Base-by-base conservation (phyloP, 2,113 vertebrate species). In the Saguinus imperator region DNA sequence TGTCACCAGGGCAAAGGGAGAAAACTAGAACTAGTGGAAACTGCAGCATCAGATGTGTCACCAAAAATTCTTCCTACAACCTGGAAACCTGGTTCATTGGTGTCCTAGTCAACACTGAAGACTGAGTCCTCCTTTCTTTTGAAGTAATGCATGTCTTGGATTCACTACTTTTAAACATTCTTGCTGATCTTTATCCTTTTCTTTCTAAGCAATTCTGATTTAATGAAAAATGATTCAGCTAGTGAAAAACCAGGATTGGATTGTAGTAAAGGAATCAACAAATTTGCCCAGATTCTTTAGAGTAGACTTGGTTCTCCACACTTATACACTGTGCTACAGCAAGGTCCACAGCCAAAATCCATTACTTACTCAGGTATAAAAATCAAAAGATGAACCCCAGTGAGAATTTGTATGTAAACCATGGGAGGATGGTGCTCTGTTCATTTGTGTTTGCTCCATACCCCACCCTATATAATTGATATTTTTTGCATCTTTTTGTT, bases 21-120 rank as follows among this genome's bases (percentile, higher is more conserved):
- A 97, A 98, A 97, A 96, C 98, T 93, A 98, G 97, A 98, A 83
- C 55, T 25, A 84, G 92, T 98, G 96, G 98, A 98, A 98, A 98
- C 96, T 91, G 82, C 89, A 97, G 89, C 81, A 92, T 97, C 97
- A 87, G 50, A 84, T 88, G 73, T 93, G 92, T 97, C 96, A 96
- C 96, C 91, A 95, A 86, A 97, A 97, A 81, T 86, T 91, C 95
- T 98, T 79, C 35, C 95, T 95, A 12, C 72, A 94, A 35, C 94
- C 88, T 95, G 77, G 76, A 27, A 95, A 94, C 85, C 12, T 35
- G 27, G 73, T 50, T 88, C 82, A 8, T 12, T 4, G 0, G 21
- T 58, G n/a, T 84, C 73, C 75, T 77, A 66, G 7, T 94, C 64
- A 40, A 20, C 91, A 80, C 52, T 50, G 64, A 95, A 66, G 94